Base-by-base conservation (phyloP, 1,140 invertebrate genomes). In the Sipha flava region DNA sequence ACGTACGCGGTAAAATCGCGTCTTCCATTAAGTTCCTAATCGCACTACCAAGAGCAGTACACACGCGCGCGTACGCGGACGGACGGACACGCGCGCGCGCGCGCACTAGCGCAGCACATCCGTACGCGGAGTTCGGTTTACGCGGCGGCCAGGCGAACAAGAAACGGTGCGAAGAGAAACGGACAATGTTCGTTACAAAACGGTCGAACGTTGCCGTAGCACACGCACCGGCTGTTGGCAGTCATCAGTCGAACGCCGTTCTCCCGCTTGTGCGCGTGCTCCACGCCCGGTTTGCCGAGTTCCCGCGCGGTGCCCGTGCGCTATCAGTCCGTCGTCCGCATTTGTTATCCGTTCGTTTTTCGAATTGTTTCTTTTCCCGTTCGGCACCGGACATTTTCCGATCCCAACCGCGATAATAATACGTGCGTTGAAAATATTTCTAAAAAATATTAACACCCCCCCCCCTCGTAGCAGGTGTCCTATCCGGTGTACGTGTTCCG, bases 211-310 rank as follows among this genome's bases (percentile, higher is more conserved):
- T n/a, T 66, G 62, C 34, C 34, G 54, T 16, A 6, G 40, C 40
- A 29, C 16, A 29, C 16, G 23, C 40, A 70, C 66, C 66, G 66
- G 66, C 66, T 70, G n/a, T n/a, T n/a, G n/a, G n/a, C n/a, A n/a
- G n/a, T n/a, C n/a, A n/a, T 70, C 66, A 70, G 66, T 70, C 23
- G 66, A 70, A 70, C 66, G 66, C 40, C 66, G 66, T 70, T 47
- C 66, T 45, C 14, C 14, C 66, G 66, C 12, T 47, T 12, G 66
- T 70, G 66, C 66, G 66, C 66, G 66, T 70, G 66, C 66, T 70
- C 66, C 43, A 43, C 26, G 40, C 23, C 10, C 34, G 5, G 10
- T 18, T 40, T 70, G 43, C 37, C 40, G 43, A 43, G 34, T 43
- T 40, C 40, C 31, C 12, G 62, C 23, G n/a, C 40, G 16, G 34